These are phyloP conservation scores for Ardeotis arabs DNA, from an alignment of 2,113 vertebrate species.

Conservation along the genomic window DNA sequence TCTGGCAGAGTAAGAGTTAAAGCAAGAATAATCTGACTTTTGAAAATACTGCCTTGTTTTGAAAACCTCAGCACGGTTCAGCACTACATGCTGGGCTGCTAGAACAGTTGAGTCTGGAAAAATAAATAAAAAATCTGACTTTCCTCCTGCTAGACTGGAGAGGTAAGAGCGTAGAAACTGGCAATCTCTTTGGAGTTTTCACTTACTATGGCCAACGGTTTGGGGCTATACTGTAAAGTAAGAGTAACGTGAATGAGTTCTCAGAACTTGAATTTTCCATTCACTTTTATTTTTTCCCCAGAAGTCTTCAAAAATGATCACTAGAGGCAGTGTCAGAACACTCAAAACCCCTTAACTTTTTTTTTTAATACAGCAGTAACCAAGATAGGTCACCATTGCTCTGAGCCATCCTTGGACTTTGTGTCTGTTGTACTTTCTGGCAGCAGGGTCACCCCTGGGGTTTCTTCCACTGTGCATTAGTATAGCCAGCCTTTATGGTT, in stretches of 20 bases:
- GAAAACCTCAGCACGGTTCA: background rate
- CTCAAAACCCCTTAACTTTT: background rate
- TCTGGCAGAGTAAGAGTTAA: background rate
- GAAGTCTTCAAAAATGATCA: background rate
- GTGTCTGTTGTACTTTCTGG: fast-evolving
- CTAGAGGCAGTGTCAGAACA: background rate
- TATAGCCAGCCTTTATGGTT: fast-evolving
- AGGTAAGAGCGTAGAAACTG: background rate
- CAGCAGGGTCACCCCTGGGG: background rate
- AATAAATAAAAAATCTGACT: background rate
- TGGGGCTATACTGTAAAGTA: background rate
- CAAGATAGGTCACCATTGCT: fast-evolving
- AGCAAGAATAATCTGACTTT: background rate
- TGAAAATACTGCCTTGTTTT: fast-evolving
- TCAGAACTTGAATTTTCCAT: background rate
- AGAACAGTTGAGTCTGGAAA: background rate
- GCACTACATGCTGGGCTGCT: fast-evolving
- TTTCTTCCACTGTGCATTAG: fast-evolving
- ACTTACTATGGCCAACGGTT: fast-evolving
- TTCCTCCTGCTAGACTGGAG: background rate
- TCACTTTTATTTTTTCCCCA: background rate
- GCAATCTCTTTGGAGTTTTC: background rate
- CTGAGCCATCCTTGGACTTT: background rate
- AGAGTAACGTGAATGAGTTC: background rate
- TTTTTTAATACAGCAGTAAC: background rate